Percentiles rank a stretch among this genome's conserved stretches.
These are phyloP conservation scores for Phlogophora meticulosa DNA, from an alignment of 2,888 invertebrate genomes.

Conservation along the genomic window DNA sequence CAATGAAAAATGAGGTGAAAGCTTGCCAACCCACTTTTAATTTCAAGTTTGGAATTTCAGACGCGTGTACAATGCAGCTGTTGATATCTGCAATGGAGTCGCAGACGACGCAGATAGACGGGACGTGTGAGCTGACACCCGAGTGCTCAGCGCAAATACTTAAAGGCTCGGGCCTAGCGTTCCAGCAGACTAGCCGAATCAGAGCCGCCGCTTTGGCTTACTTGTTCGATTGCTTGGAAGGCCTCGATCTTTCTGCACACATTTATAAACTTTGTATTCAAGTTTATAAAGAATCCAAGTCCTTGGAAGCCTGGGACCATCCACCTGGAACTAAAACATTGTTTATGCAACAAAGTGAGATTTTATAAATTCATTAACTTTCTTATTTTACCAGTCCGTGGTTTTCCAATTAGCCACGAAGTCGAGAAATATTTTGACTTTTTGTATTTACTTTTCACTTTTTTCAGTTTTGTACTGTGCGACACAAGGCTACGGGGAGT, in stretches of 20 bases:
- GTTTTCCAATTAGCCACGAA: not conserved
- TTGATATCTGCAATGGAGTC: slow-evolving; percentile 87
- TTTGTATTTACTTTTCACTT: not conserved
- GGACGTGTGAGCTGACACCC: slow-evolving; percentile 81
- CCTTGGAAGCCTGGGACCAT: slow-evolving; percentile 86
- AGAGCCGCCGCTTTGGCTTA: slow-evolving; percentile 80
- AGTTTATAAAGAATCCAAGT: slow-evolving; percentile 87
- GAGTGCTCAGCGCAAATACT: slow-evolving; percentile 84
- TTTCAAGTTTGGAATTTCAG: slow-evolving; percentile 70
- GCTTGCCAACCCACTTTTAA: slow-evolving; percentile 65
- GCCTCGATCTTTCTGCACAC: slow-evolving; percentile 81
- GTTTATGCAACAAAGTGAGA: slow-evolving; percentile 87
- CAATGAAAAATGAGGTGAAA: slow-evolving; percentile 67
- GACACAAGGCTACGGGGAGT: slow-evolving; percentile 87
- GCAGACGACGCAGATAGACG: slow-evolving; percentile 82
- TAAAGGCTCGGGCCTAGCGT: slow-evolving; percentile 84
- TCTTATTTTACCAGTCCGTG: not conserved
- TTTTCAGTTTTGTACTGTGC: slow-evolving; percentile 84
- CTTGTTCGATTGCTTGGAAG: slow-evolving; percentile 86
- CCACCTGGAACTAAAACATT: slow-evolving; percentile 85
- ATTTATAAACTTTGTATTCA: slow-evolving; percentile 88
- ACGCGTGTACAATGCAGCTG: slow-evolving; percentile 88
- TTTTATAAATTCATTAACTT: not conserved
- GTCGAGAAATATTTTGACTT: no score
- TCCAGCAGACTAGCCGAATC: slow-evolving; percentile 85